phyloP scores from a whole-genome alignment of 2,113 vertebrate species.

The Marmota monax region DNA sequence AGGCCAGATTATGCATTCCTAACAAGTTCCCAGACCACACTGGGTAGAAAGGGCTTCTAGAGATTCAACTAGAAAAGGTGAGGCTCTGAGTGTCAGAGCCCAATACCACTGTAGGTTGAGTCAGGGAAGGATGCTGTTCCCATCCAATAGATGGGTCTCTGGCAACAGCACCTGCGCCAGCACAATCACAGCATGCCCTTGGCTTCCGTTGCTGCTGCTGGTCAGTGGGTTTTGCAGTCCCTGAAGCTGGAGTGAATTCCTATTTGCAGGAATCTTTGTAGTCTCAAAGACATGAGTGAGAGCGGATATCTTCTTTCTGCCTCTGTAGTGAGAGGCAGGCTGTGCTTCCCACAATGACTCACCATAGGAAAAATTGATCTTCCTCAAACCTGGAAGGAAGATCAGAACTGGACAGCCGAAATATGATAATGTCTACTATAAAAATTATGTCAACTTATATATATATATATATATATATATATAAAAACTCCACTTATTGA shows the following conservation, averaged over 20 bases:
- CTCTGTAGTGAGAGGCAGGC: neutral
- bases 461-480: neutral
- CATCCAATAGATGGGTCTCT: neutral
- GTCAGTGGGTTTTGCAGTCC: neutral
- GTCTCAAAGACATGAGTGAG: neutral
- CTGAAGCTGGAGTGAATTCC: neutral
- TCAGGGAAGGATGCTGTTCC: neutral
- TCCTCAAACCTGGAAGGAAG: neutral
- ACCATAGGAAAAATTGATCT: neutral
- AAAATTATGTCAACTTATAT: neutral
- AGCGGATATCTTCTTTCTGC: neutral
- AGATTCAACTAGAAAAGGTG: neutral
- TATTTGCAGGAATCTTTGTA: neutral
- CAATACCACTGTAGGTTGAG: neutral
- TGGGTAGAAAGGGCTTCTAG: neutral
- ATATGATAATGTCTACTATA: neutral
- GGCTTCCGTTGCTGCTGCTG: neutral
- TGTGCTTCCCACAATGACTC: neutral
- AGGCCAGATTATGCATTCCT: neutral
- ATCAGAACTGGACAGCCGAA: neutral
- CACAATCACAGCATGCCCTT: neutral
- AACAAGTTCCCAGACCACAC: neutral
- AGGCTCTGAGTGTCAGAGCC: neutral
- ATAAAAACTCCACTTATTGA: neutral
- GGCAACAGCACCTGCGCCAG: neutral